Evolutionary conservation across 2,113 vertebrate species (phyloP).

Genomic region (Microcebus lehilahytsara): DNA sequence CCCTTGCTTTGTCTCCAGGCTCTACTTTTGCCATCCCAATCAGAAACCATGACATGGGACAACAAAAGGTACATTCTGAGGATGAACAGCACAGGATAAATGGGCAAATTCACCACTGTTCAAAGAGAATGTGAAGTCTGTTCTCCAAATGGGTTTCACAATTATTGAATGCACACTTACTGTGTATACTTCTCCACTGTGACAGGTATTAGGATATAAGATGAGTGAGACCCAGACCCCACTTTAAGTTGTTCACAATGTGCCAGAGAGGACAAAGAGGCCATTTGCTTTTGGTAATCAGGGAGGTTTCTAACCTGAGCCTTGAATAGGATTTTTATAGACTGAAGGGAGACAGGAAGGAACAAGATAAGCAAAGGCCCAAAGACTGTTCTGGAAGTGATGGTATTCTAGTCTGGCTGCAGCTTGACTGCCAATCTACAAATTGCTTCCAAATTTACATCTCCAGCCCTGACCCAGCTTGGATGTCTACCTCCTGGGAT

Average conservation of each 20-base stretch:
- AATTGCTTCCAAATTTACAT: neutral
- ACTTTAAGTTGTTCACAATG: neutral
- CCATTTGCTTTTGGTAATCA: neutral
- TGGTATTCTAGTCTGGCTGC: neutral
- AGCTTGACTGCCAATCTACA: neutral
- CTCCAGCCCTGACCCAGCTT: neutral
- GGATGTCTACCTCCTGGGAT: neutral
- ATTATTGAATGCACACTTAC: neutral
- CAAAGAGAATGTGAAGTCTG: neutral
- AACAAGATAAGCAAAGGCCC: neutral
- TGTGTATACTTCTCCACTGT: neutral
- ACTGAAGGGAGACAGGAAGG: neutral
- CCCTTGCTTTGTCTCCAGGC: neutral
- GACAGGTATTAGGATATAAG: neutral
- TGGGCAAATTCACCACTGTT: neutral
- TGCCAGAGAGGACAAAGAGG: neutral
- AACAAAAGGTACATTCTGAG: neutral
- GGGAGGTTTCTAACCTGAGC: conserved; percentile 10
- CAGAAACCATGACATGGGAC: neutral
- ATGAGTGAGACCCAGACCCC: neutral
- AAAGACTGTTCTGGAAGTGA: neutral
- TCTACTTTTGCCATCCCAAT: neutral
- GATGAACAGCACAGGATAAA: neutral
- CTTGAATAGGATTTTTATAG: neutral
- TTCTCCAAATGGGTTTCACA: neutral